Percentiles rank a stretch among this genome's conserved stretches.
Evolutionary conservation across 2,113 vertebrate species (phyloP).

Genomic region (Channa maculata): DNA sequence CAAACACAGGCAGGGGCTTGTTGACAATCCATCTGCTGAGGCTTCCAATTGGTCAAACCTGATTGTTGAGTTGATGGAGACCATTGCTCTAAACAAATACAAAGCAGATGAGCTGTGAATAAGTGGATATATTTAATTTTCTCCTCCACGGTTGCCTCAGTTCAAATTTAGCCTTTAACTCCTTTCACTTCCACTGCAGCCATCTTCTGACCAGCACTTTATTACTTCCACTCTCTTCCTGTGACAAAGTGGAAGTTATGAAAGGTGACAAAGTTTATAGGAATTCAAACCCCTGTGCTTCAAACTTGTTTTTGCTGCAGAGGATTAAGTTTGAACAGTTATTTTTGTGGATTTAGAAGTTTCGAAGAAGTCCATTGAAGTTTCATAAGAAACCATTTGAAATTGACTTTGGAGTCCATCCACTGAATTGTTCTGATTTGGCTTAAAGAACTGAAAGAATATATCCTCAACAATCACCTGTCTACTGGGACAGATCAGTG

Average conservation of each 20-base stretch:
- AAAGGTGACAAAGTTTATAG: constrained; percentile 1
- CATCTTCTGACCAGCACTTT: constrained; percentile 2
- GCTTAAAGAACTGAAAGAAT: constrained; percentile 2
- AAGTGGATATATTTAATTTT: not conserved
- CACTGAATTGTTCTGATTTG: constrained; percentile 1
- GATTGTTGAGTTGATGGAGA: too few relatives aligned
- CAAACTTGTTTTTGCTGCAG: constrained; percentile 6
- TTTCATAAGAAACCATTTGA: constrained; percentile 14
- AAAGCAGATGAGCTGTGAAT: too few relatives aligned
- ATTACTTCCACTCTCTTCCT: not conserved
- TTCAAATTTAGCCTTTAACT: not conserved
- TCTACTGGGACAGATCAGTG: not conserved
- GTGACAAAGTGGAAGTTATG: not conserved
- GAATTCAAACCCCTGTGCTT: not conserved
- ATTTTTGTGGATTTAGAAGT: not conserved
- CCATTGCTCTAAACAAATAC: too few relatives aligned
- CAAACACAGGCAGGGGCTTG: not conserved
- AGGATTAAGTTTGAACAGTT: not conserved
- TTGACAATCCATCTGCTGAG: not conserved
- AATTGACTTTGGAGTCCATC: not conserved
- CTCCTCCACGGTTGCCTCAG: not conserved
- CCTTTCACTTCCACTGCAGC: not conserved
- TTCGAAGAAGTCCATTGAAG: not conserved
- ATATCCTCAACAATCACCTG: not conserved
- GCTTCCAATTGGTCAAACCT: too few relatives aligned